Percentiles rank a stretch among this genome's conserved stretches.
Conservation (phyloP, 2,797 vertebrate species). For the Anomalospiza imberbis region DNA sequence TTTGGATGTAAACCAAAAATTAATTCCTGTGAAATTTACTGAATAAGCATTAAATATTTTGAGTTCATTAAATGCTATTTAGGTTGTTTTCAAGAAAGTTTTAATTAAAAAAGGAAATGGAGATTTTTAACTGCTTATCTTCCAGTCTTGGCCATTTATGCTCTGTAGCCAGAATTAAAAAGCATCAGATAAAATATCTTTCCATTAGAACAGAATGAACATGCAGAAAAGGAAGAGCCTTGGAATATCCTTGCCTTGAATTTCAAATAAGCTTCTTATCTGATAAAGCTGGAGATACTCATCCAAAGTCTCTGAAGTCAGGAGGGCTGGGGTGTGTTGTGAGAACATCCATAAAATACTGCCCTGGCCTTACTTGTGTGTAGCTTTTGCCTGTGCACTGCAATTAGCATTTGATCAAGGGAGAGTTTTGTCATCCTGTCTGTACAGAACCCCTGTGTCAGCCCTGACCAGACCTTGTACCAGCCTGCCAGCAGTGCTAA, state of each 20-base stretch:
- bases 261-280: background rate
- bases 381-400: background rate
- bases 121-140: constrained; percentile 12
- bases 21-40: background rate
- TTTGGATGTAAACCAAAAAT: background rate
- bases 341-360: background rate
- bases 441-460: background rate
- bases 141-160: background rate
- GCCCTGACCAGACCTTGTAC: background rate
- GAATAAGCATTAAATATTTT: background rate
- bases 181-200: background rate
- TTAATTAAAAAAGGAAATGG: background rate
- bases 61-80: background rate
- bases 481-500: background rate
- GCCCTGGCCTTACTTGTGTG: background rate
- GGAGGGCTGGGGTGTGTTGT: background rate
- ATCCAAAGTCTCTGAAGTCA: background rate
- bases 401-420: background rate
- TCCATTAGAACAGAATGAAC: background rate
- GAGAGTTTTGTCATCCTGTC: background rate
- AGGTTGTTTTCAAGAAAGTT: background rate
- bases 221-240: background rate
- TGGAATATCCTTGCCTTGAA: background rate
- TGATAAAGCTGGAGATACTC: background rate
- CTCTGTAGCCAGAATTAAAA: background rate